These are phyloP conservation scores for Spisula subtruncata DNA, from an alignment of 2,888 invertebrate species.

Conservation along the genomic window DNA sequence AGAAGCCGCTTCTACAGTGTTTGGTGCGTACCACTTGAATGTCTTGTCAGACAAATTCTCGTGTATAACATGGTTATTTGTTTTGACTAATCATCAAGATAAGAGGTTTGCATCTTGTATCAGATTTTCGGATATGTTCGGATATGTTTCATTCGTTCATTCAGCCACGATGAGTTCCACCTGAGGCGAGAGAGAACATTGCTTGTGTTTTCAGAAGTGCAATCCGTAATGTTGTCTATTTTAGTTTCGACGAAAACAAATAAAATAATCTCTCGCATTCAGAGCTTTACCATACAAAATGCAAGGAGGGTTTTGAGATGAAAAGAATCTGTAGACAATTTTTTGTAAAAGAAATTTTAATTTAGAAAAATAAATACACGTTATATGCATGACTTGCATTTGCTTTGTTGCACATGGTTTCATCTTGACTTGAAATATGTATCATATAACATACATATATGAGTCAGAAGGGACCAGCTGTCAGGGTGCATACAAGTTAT, in stretches of 20 bases:
- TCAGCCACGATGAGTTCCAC: background rate
- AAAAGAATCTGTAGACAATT: background rate
- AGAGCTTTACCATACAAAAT: conserved; percentile 10
- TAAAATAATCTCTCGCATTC: background rate
- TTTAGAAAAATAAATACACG: conserved; percentile 19
- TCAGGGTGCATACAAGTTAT: background rate
- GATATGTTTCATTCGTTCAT: conserved; percentile 22
- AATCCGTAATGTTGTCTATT: background rate
- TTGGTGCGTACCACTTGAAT: conserved; percentile 14
- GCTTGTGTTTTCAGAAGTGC: background rate
- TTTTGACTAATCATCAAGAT: conserved; percentile 16
- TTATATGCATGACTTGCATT: background rate
- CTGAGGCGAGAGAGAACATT: background rate
- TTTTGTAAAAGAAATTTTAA: conserved; percentile 10
- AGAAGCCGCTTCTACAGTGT: background rate
- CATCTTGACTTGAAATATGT: background rate
- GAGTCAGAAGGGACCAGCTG: background rate
- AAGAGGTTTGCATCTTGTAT: conserved; percentile 21
- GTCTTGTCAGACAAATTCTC: background rate
- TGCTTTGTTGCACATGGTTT: background rate
- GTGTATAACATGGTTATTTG: background rate
- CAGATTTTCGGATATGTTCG: conserved; percentile 2
- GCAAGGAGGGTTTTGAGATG: background rate
- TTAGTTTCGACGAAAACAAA: conserved; percentile 23
- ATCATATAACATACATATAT: background rate